Base-by-base conservation (phyloP, 2,797 vertebrate species). In the Danio tinwini region DNA sequence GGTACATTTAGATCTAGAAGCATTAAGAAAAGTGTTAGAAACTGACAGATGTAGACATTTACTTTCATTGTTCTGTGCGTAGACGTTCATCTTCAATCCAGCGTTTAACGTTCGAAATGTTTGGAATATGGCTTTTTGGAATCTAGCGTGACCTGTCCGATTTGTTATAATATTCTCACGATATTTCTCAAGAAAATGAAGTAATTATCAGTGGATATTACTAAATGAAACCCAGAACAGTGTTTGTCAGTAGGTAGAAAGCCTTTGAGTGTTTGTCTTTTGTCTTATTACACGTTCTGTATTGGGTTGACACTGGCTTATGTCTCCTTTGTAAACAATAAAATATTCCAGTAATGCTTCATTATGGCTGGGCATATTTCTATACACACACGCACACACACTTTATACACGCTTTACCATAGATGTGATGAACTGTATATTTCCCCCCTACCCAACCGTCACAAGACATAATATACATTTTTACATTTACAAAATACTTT, bases 301-400 rank as follows among this genome's bases (percentile, higher is more conserved):
- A 86, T 91, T 90, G 88, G 89, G 87, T 91, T 85, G 88, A 86
- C 87, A 89, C 85, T 84, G 89, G 84, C 84, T 89, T 82, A 81
- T 87, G 80, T 91, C 80, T 87, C 71, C 86, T 84, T 84, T 88
- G 84, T 87, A 67, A 90, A 87, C 83, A 91, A 93, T 90, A 92
- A 92, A 91, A 87, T 81, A 74, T 69, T 50, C 50, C 16, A 69
- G 75, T 72, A 52, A 81, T 84, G 85, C 58, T 42, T 69, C 64
- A 0, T 1, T 69, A 10, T 69, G 16, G 71, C 9, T 68, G 19
- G 70, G 82, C 64, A 49, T 84, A 71, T n/a, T 7, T 69, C 52
- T 52, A 11, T 44, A 29, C 29, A 1, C 29, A 29, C 29, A 29
- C 29, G 1, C n/a, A n/a, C n/a, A n/a, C 29, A 29, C 29, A 29